phyloP scores from a whole-genome alignment of 1,140 invertebrate species.

The Solenopsis fugax region DNA sequence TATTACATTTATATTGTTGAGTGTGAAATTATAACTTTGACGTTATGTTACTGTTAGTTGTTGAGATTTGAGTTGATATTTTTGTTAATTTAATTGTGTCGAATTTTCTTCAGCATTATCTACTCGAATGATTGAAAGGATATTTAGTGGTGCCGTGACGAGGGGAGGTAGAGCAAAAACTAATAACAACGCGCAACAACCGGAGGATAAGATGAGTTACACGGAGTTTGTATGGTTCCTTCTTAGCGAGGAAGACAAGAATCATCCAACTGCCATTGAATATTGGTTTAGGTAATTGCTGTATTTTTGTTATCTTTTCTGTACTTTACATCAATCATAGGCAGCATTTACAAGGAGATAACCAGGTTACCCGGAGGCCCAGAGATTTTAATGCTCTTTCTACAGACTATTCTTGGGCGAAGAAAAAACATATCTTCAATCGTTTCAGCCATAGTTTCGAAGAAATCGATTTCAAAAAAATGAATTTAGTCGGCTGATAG shows the following conservation, averaged over 20 bases:
- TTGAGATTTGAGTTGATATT: neutral
- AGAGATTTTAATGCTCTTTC: no score
- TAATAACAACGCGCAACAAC: constrained; percentile 77
- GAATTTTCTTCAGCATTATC: constrained; percentile 93
- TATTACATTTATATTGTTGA: no score
- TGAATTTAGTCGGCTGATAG: no score
- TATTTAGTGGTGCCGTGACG: constrained; percentile 98
- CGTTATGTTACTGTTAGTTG: no score
- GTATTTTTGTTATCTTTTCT: no score
- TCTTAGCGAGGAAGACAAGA: constrained; percentile 99
- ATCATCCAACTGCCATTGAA: constrained; percentile 97
- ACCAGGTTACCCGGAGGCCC: no score
- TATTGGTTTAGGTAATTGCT: constrained; percentile 93
- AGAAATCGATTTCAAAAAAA: no score
- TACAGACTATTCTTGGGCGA: no score
- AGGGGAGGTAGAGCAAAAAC: constrained; percentile 87
- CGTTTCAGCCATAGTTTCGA: no score
- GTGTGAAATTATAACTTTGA: no score
- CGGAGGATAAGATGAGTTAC: constrained; percentile 96
- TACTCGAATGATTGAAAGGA: constrained; percentile 97
- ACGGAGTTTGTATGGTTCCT: constrained; percentile 99
- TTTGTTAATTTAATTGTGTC: neutral
- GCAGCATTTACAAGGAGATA: no score
- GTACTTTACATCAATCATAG: neutral
- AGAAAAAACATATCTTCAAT: no score